These are phyloP conservation scores for Kryptolebias ocellatus DNA, from an alignment of 2,797 vertebrate species.

Conservation along the genomic window DNA sequence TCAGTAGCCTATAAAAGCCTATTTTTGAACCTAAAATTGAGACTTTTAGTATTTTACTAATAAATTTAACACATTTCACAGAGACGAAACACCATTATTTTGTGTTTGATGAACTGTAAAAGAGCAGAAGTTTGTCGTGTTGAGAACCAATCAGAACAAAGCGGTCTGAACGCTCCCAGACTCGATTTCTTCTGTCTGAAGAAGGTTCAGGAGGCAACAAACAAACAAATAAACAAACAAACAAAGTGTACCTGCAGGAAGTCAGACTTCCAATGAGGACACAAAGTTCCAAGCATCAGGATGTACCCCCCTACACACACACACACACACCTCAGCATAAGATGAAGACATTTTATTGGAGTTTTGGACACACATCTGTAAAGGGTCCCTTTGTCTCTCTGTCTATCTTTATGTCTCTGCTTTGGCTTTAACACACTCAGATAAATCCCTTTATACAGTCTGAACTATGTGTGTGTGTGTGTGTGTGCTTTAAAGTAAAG, in stretches of 20 bases:
- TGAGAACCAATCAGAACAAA: no score
- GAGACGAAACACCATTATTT: no score
- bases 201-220: no score
- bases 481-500: conserved; percentile 84
- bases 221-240: conserved; percentile 19
- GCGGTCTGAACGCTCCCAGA: no score
- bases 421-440: conserved; percentile 78
- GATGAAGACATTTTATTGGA: conserved; percentile 51
- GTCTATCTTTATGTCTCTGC: conserved; percentile 84
- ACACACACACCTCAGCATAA: conserved; percentile 15
- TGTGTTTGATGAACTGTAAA: no score
- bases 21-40: no score
- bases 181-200: no score
- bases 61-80: no score
- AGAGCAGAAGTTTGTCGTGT: no score
- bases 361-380: conserved; percentile 68
- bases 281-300: conserved; percentile 43
- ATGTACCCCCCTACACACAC: conserved; percentile 6
- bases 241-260: conserved; percentile 58
- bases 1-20: no score
- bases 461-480: conserved; percentile 70
- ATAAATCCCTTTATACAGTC: conserved; percentile 86
- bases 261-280: conserved; percentile 16
- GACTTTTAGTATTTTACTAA: no score
- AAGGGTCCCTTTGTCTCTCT: conserved; percentile 71